These are phyloP conservation scores for Torymus tubicola DNA, from an alignment of 2,888 invertebrate species.

Conservation along the genomic window DNA sequence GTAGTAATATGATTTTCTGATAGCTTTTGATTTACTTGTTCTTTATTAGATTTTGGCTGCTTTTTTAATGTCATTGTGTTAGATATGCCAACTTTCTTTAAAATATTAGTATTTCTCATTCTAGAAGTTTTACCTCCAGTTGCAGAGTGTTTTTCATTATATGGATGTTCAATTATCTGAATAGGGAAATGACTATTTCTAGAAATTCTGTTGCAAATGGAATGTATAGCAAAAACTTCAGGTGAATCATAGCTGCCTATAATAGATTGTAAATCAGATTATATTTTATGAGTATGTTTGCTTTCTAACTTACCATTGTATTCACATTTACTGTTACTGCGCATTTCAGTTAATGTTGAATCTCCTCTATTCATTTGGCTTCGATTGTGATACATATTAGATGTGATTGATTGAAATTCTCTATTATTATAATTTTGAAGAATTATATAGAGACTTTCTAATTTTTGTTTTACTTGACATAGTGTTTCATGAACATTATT, in stretches of 20 bases:
- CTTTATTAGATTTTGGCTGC: neutral
- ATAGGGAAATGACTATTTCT: neutral
- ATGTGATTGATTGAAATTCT: slow-evolving; percentile 14
- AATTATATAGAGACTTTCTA: slow-evolving; percentile 66
- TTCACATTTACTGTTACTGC: neutral
- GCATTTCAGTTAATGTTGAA: neutral
- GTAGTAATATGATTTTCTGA: slow-evolving; percentile 7
- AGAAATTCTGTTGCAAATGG: neutral
- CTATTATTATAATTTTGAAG: slow-evolving; percentile 60
- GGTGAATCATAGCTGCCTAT: neutral
- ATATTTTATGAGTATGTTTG: slow-evolving; percentile 5
- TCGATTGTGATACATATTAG: neutral
- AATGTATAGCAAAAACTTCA: neutral
- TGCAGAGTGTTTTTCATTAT: neutral
- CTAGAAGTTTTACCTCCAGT: neutral
- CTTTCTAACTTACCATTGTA: neutral
- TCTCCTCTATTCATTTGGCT: neutral
- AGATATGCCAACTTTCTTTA: slow-evolving; percentile 3
- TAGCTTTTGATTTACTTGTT: neutral
- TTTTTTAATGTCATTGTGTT: slow-evolving; percentile 6
- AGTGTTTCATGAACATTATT: slow-evolving; percentile 41
- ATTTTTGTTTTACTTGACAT: slow-evolving; percentile 62
- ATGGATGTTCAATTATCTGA: neutral
- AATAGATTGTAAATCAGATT: neutral
- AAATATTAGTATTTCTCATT: neutral